A percentile compares a stretch with the other conserved stretches of the same genome.
These are phyloP conservation scores for Listrodromus nycthemerus DNA, from an alignment of 2,888 invertebrate species.

Conservation along the genomic window DNA sequence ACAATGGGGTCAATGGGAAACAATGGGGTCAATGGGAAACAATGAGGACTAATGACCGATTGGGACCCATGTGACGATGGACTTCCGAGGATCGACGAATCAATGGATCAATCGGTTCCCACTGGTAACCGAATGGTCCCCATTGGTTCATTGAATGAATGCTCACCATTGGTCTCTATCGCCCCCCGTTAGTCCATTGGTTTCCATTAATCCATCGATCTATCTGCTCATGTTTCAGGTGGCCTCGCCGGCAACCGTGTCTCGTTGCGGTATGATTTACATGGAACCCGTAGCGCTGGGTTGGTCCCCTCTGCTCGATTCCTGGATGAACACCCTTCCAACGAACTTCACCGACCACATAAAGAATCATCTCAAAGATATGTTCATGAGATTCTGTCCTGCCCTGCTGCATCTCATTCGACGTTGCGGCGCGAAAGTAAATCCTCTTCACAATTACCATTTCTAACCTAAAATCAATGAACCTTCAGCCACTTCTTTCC, in stretches of 20 bases:
- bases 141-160: neutral
- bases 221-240: conserved; percentile 84
- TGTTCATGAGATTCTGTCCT: conserved; percentile 93
- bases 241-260: conserved; percentile 96
- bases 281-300: conserved; percentile 96
- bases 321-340: conserved; percentile 95
- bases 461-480: neutral
- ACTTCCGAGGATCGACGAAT: too few species aligned
- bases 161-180: neutral
- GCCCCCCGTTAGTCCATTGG: neutral
- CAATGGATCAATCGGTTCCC: too few species aligned
- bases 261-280: conserved; percentile 98
- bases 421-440: conserved; percentile 89
- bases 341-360: conserved; percentile 89
- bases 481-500: neutral
- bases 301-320: conserved; percentile 94
- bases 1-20: too few species aligned
- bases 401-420: conserved; percentile 92
- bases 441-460: neutral
- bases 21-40: too few species aligned
- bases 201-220: neutral
- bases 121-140: too few species aligned
- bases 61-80: too few species aligned
- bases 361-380: conserved; percentile 88
- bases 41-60: too few species aligned